Base-by-base conservation (phyloP, 2,113 vertebrate species). In the Xyrauchen texanus region DNA sequence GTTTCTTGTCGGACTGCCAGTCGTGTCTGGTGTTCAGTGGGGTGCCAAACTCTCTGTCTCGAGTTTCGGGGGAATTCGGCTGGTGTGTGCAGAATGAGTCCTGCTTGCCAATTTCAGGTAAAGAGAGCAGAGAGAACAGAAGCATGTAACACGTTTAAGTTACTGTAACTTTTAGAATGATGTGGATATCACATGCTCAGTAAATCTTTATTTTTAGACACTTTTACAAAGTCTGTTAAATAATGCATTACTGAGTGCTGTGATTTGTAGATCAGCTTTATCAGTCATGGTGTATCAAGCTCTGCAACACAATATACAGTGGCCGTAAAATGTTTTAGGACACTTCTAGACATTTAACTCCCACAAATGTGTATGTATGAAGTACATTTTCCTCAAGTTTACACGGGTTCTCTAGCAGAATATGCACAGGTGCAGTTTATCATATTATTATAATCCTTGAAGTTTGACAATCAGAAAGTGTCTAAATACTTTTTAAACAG, bases 51-150 rank as follows among this genome's bases (percentile, higher is more conserved):
- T 89, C 87, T 9, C 88, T 93, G 58, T 92, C 92, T 57, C 89
- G 91, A 49, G 89, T 94, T 77, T 88, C 94, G 0, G 92, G 94
- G 67, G 85, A 95, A 82, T 93, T 96, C 58, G 96, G 96, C 66
- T 97, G 96, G 96, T 97, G 96, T 67, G 96, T 97, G 81, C 96
- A 97, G 90, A 97, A 96, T 1, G 95, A 95, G 81, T 94, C 94
- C 85, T 97, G 96, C 90, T 91, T 96, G n/a, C 95, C 95, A 0
- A 87, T 93, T 57, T 94, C 94, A 88, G 96, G 96, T 97, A 91
- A 94, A 92, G 82, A 57, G 16, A 68, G 8, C n/a, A 70, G 65
- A 63, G 84, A 61, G 77, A 77, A 83, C 52, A n/a, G 49, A 46
- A 70, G 44, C 4, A 62, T 6, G 7, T 13, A 7, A 7, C 13